Evolutionary conservation across 2,888 invertebrate species (phyloP), one percentile per base, ranked within the genome.

Genomic region (Opisthograptis luteolata): DNA sequence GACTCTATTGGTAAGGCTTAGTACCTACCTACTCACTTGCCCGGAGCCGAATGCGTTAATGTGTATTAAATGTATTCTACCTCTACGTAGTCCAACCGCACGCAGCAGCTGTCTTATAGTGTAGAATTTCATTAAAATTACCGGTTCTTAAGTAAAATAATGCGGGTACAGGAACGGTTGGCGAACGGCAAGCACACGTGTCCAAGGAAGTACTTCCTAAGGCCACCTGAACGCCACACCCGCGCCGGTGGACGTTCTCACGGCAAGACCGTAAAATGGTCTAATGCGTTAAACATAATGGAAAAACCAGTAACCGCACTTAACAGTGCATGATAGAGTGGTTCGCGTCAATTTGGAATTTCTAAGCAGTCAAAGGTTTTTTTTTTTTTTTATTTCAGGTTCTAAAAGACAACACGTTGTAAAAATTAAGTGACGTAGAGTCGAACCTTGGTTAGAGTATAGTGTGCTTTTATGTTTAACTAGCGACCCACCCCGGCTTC

Each of bases 51-150:
- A 73, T 71, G 70, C 73, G 71, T 78, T 79, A 75, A 68, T 68
- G 64, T 64, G 61, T 71, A 76, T 73, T 63, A 77, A 79, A 79
- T 81, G 76, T 77, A 81, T 84, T 82, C 72, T 68, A 64, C 64
- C 44, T 49, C 34, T 39, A 72, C 66, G 67, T 66, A 76, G 72
- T 65, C 70, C 76, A 79, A 62, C 76, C 69, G 72, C 76, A 79
- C 76, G 82, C 78, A 68, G 76, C 87, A 87, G 87, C 87, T 87
- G 87, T 84, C 76, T 58, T 73, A 72, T 72, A 78, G 76, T 84
- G 73, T 84, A 80, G 84, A 84, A 87, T 87, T 83, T 79, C 85
- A 87, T 87, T 86, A 87, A 81, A 79, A 76, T 77, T 80, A 84
- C 86, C 84, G 86, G 86, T 86, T 83, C 77, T 76, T 77, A 76